A percentile compares a stretch with the other conserved stretches of the same genome.
These are phyloP conservation scores for Orchesellides sinensis DNA, from an alignment of 2,888 invertebrate genomes.

Conservation along the genomic window DNA sequence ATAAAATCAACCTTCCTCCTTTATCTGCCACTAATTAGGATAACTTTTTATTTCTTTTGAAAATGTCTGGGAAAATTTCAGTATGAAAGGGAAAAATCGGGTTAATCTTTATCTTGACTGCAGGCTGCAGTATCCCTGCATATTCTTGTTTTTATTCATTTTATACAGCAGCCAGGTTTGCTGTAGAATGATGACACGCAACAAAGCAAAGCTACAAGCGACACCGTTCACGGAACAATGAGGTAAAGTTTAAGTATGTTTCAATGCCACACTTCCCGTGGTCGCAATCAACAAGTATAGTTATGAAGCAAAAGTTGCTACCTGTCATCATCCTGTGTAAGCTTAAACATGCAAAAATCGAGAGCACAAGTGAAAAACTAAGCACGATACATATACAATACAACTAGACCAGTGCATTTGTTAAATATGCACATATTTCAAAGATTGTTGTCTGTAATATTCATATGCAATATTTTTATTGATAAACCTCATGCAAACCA, in stretches of 20 bases:
- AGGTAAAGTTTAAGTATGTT: conserved; percentile 56
- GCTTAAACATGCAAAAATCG: conserved; percentile 50
- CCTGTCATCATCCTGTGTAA: conserved; percentile 14
- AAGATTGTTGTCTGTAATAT: background rate
- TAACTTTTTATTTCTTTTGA: conserved; percentile 33
- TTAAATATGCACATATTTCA: background rate
- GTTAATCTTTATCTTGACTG: conserved; percentile 1
- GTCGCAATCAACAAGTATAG: too few species aligned
- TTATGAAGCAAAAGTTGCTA: background rate
- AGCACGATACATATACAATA: background rate
- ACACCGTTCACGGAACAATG: conserved; percentile 57
- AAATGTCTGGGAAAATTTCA: background rate
- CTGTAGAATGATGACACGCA: background rate
- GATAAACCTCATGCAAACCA: background rate
- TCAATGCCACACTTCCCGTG: conserved; percentile 64
- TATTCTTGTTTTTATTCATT: background rate
- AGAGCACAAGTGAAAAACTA: conserved; percentile 50
- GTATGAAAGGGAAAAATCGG: conserved; percentile 34
- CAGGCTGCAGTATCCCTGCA: background rate
- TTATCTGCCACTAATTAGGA: background rate
- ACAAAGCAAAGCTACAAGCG: background rate
- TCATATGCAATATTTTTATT: background rate
- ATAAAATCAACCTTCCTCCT: background rate
- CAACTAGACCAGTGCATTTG: background rate
- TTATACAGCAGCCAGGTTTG: background rate